Conservation (phyloP, 2,113 vertebrate genomes). For the Macquaria australasica region DNA sequence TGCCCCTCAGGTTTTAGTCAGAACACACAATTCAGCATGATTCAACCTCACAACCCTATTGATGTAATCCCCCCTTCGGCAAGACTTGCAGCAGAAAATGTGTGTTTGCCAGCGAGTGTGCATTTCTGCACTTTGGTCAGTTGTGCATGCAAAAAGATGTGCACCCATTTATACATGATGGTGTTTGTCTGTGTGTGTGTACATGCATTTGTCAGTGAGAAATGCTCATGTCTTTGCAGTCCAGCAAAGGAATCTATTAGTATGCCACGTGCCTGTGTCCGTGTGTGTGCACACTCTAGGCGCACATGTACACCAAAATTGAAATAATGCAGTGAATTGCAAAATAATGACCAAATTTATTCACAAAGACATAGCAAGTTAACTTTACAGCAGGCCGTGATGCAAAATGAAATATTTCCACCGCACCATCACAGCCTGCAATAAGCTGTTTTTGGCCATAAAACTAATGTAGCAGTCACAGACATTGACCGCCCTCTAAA, state of each 20-base stretch:
- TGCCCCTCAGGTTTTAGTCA: constrained; percentile 40
- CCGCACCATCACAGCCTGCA: constrained; percentile 3
- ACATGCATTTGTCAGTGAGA: not conserved
- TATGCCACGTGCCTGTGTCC: fast-evolving
- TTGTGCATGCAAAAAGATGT: constrained; percentile 1
- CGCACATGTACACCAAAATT: not conserved
- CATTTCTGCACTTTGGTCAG: constrained; percentile 9
- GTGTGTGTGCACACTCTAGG: fast-evolving
- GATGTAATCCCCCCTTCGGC: constrained; percentile 55
- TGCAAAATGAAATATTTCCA: constrained; percentile 39
- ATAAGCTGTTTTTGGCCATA: constrained; percentile 64
- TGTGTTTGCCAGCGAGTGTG: constrained; percentile 2
- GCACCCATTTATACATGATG: not conserved
- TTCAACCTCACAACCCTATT: constrained; percentile 50
- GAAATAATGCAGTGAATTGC: constrained; percentile 17
- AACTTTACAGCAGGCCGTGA: constrained; percentile 28
- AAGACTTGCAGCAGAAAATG: constrained; percentile 15
- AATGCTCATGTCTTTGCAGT: not conserved
- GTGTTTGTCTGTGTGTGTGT: not conserved
- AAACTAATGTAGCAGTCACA: constrained; percentile 71
- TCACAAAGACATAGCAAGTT: constrained; percentile 25
- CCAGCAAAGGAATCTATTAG: not conserved
- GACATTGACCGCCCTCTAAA: constrained; percentile 69
- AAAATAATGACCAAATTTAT: constrained; percentile 36
- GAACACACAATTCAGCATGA: constrained; percentile 37